Evolutionary conservation across 2,113 vertebrate genomes (phyloP).

Genomic region (Daboia siamensis): DNA sequence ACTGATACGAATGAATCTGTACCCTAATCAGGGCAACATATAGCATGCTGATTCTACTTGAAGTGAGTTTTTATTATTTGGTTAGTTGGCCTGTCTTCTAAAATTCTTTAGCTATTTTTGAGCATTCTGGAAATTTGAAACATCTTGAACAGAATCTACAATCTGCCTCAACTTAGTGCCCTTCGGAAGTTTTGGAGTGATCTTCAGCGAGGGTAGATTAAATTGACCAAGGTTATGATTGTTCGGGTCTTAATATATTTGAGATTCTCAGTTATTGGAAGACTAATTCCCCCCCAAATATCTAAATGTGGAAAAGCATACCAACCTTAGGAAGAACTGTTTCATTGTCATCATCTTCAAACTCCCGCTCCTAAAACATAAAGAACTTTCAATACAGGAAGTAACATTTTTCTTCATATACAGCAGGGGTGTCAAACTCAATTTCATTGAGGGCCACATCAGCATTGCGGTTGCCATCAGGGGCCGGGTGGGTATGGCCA

Average conservation of each 20-base stretch:
- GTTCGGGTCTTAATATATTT: too few relatives aligned
- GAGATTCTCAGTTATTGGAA: background rate
- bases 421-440: too few relatives aligned
- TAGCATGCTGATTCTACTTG: background rate
- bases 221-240: too few relatives aligned
- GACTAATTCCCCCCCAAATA: background rate
- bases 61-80: background rate
- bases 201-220: background rate
- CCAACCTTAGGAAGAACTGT: background rate
- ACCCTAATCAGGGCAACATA: background rate
- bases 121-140: background rate
- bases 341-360: background rate
- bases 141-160: background rate
- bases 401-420: background rate
- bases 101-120: background rate
- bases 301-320: background rate
- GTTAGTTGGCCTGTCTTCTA: background rate
- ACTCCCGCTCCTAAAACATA: background rate
- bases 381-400: background rate
- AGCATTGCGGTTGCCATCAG: too few relatives aligned
- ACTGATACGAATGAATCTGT: background rate
- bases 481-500: too few relatives aligned
- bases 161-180: background rate
- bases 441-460: too few relatives aligned
- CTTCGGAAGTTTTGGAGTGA: background rate